phyloP scores from a whole-genome alignment of 2,888 invertebrate species.

The Ferdinandea cuprea region DNA sequence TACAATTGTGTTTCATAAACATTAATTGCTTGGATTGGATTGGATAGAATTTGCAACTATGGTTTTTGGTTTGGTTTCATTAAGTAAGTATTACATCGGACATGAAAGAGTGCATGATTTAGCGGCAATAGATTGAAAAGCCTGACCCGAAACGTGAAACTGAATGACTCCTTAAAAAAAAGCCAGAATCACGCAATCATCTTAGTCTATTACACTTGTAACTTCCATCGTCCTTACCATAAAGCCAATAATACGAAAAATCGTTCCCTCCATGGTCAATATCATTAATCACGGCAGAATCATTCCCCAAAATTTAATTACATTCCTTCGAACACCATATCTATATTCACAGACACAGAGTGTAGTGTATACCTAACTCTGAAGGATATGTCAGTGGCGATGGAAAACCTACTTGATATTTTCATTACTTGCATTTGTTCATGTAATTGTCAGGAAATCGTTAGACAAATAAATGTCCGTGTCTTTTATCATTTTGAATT shows the following conservation, averaged over 20 bases:
- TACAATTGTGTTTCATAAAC: background rate
- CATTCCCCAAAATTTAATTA: conserved; percentile 42
- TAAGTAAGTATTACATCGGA: background rate
- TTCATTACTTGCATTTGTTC: conserved; percentile 36
- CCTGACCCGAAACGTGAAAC: no score
- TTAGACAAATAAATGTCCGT: conserved; percentile 38
- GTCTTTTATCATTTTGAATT: conserved; percentile 14
- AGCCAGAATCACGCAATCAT: no score
- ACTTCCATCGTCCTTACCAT: background rate
- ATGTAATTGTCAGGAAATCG: conserved; percentile 40
- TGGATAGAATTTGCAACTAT: background rate
- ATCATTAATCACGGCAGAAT: conserved; percentile 37
- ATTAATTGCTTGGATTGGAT: background rate
- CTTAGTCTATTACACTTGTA: background rate
- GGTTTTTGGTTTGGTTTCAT: background rate
- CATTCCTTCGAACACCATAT: conserved; percentile 4
- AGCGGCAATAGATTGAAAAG: no score
- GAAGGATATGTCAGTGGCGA: background rate
- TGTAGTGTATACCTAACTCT: background rate
- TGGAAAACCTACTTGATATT: conserved; percentile 26
- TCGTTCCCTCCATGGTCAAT: conserved; percentile 6
- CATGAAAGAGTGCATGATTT: no score
- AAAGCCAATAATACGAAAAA: background rate
- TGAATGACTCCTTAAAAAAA: no score
- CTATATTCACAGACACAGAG: background rate